Evolutionary conservation across 2,113 vertebrate genomes (phyloP).

Genomic region (Lophura nycthemera): DNA sequence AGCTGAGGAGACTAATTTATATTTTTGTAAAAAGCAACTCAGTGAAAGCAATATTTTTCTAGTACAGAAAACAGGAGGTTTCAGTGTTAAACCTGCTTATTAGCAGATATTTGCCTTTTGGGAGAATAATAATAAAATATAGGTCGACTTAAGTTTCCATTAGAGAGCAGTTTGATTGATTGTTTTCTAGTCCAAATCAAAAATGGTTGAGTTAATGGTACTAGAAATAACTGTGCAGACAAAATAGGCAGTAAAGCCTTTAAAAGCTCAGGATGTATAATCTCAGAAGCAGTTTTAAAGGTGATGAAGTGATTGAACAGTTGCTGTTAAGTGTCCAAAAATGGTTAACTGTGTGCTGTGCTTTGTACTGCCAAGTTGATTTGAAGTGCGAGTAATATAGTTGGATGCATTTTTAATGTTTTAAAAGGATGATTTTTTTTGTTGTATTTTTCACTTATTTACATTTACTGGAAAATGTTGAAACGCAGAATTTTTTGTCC

Average conservation of each 20-base stretch:
- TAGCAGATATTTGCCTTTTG: neutral
- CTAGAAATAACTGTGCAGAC: neutral
- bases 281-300: neutral
- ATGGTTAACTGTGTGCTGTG: neutral
- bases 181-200: neutral
- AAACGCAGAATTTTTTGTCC: neutral
- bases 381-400: neutral
- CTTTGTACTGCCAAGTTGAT: neutral
- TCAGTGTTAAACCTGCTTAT: neutral
- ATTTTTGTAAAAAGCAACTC: neutral
- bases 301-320: neutral
- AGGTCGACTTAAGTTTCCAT: neutral
- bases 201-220: neutral
- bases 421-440: neutral
- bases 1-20: neutral
- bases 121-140: neutral
- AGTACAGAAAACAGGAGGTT: neutral
- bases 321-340: neutral
- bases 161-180: neutral
- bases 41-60: neutral
- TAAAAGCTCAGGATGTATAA: neutral
- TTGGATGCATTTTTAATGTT: neutral
- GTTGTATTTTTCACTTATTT: neutral
- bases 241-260: neutral
- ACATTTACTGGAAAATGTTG: neutral